phyloP scores from a whole-genome alignment of 1,140 invertebrate genomes.

The Drosophila eugracilis region DNA sequence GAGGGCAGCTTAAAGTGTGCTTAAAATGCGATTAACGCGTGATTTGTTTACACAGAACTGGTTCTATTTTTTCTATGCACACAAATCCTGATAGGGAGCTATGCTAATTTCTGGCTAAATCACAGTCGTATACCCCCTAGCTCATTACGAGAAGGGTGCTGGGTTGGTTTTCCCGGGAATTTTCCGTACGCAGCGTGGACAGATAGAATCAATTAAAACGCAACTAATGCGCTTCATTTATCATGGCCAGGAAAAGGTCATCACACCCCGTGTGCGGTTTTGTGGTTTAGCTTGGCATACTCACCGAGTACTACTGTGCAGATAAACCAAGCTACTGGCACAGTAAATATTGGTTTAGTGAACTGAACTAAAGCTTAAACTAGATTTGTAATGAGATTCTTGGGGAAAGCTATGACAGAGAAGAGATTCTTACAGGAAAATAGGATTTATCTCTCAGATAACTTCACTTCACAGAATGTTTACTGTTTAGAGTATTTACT shows the following conservation, averaged over 20 bases:
- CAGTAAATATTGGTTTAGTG: not conserved
- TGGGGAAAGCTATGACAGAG: too few species aligned
- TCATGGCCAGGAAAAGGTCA: slow-evolving; percentile 61
- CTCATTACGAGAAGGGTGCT: slow-evolving; percentile 17
- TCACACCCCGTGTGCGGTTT: slow-evolving; percentile 30
- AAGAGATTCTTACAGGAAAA: too few species aligned
- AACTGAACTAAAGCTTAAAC: not conserved
- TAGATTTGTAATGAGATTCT: too few species aligned
- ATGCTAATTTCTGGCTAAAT: slow-evolving; percentile 74
- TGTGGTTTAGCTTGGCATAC: slow-evolving; percentile 22
- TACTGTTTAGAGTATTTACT: not conserved
- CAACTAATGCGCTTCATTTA: slow-evolving; percentile 79
- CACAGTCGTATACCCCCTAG: slow-evolving; percentile 14
- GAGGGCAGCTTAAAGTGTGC: slow-evolving; percentile 67
- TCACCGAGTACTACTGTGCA: slow-evolving; percentile 7
- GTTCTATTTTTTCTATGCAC: slow-evolving; percentile 6
- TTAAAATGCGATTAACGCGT: slow-evolving; percentile 76
- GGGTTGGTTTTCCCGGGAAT: not conserved
- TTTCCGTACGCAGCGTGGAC: slow-evolving; percentile 26
- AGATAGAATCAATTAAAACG: slow-evolving; percentile 79
- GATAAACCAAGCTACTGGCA: not conserved
- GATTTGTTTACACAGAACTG: slow-evolving; percentile 66
- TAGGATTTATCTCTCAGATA: too few species aligned
- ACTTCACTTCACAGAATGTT: not conserved
- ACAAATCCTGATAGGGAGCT: slow-evolving; percentile 10